Conservation (phyloP, 2,888 invertebrate species). For the Anarsia innoxiella region DNA sequence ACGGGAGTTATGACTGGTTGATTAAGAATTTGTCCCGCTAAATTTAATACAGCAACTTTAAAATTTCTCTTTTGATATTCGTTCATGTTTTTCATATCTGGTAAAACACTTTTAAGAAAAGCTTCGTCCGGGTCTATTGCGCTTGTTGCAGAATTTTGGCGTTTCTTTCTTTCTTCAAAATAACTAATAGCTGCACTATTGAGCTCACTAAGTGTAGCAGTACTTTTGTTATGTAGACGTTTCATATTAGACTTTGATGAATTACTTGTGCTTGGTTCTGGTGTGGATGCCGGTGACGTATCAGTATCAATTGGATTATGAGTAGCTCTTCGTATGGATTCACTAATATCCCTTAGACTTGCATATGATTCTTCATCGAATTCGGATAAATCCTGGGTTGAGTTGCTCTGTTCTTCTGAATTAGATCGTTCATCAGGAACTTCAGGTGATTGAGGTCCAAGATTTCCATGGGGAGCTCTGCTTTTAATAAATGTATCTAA, state of each 20-base stretch:
- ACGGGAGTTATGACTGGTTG: conserved; percentile 1
- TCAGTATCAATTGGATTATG: conserved; percentile 4
- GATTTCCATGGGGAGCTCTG: conserved; percentile 6
- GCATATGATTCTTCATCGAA: neutral
- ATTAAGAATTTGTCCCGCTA: conserved; percentile 3
- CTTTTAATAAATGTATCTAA: conserved; percentile 3
- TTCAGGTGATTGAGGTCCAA: conserved; percentile 2
- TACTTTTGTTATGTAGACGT: neutral
- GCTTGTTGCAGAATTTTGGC: conserved; percentile 1
- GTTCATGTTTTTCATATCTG: conserved; percentile 4
- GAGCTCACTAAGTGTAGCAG: conserved; percentile 3
- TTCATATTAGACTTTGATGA: conserved; percentile 1
- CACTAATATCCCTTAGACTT: conserved; percentile 1
- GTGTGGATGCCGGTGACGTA: conserved; percentile 3
- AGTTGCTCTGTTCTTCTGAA: conserved; percentile 4
- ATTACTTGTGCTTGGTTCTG: conserved; percentile 6
- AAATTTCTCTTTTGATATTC: conserved; percentile 2
- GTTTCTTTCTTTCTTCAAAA: conserved; percentile 8
- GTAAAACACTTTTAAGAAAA: conserved; percentile 12
- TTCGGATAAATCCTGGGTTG: conserved; percentile 3
- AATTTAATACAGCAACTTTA: conserved; percentile 2
- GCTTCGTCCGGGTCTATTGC: conserved; percentile 2
- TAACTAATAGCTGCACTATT: conserved; percentile 5
- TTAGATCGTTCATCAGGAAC: conserved; percentile 1
- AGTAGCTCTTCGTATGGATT: conserved; percentile 1